Conservation (phyloP, 2,888 invertebrate species). For the Drosophila neutralis region DNA sequence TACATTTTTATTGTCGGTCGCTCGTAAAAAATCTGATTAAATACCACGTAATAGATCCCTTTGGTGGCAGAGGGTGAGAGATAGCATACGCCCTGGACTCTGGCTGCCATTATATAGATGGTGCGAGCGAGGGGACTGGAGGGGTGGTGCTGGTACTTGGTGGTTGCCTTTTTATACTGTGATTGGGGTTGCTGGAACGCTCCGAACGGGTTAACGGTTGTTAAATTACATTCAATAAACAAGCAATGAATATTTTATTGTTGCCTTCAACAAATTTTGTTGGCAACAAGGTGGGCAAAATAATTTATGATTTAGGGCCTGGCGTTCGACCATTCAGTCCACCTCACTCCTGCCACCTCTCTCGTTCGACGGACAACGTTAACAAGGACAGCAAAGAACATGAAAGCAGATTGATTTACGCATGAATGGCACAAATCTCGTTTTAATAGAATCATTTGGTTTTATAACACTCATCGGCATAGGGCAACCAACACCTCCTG, state of each 20-base stretch:
- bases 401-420: constrained; percentile 76
- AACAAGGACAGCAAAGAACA: constrained; percentile 48
- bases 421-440: constrained; percentile 76
- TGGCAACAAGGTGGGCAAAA: constrained; percentile 59
- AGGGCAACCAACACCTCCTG: not conserved
- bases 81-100: constrained; percentile 16
- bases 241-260: constrained; percentile 85
- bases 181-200: constrained; percentile 46
- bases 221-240: constrained; percentile 84
- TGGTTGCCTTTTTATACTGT: constrained; percentile 29
- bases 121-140: not conserved
- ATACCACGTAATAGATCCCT: constrained; percentile 80
- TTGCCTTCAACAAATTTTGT: constrained; percentile 56
- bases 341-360: not conserved
- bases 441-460: constrained; percentile 79
- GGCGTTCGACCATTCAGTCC: constrained; percentile 1
- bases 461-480: constrained; percentile 61
- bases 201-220: constrained; percentile 77
- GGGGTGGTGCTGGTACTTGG: not conserved
- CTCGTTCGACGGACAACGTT: constrained; percentile 22
- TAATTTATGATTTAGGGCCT: constrained; percentile 64
- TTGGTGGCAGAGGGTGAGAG: constrained; percentile 35
- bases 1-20: constrained; percentile 79
- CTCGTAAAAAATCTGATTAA: constrained; percentile 80
- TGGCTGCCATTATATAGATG: constrained; percentile 23